Conservation (phyloP, 2,888 invertebrate species). For the Ormyrus nitidulus region DNA sequence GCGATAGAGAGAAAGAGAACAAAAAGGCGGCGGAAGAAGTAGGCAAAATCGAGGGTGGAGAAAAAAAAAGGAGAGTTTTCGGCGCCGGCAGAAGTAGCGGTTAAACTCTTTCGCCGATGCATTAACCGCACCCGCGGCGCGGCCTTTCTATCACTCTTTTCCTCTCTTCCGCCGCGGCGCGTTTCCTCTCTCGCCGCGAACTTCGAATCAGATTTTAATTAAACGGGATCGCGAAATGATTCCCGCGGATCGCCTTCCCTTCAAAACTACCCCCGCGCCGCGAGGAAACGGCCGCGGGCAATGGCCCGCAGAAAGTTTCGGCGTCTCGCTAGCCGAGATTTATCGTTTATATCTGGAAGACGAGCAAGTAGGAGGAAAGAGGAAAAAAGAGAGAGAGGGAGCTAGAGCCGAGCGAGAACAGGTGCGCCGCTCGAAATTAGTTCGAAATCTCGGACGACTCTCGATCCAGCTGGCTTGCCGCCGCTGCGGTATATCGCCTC, state of each 20-base stretch:
- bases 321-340: conserved; percentile 58
- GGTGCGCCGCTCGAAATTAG: conserved; percentile 62
- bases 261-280: conserved; percentile 3
- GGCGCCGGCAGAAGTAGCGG: conserved; percentile 61
- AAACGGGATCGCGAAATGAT: conserved; percentile 74
- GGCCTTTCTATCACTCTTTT: conserved; percentile 50
- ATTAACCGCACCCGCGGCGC: conserved; percentile 72
- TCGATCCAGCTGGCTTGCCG: conserved; percentile 33
- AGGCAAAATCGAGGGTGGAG: conserved; percentile 30
- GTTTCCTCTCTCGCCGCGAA: conserved; percentile 59
- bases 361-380: conserved; percentile 23
- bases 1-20: conserved; percentile 7
- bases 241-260: conserved; percentile 63
- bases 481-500: conserved; percentile 40
- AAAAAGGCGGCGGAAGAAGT: conserved; percentile 21
- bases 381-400: conserved; percentile 26
- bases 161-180: conserved; percentile 46
- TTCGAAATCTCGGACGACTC: conserved; percentile 58
- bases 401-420: conserved; percentile 55
- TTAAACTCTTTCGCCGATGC: conserved; percentile 71
- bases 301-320: conserved; percentile 61
- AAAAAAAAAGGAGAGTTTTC: conserved; percentile 53
- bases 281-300: conserved; percentile 33
- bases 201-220: conserved; percentile 75
- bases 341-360: conserved; percentile 61